A percentile compares a stretch with the other conserved stretches of the same genome.
Evolutionary conservation across 2,113 vertebrate species (phyloP).

Genomic region (Laticauda laticaudata): DNA sequence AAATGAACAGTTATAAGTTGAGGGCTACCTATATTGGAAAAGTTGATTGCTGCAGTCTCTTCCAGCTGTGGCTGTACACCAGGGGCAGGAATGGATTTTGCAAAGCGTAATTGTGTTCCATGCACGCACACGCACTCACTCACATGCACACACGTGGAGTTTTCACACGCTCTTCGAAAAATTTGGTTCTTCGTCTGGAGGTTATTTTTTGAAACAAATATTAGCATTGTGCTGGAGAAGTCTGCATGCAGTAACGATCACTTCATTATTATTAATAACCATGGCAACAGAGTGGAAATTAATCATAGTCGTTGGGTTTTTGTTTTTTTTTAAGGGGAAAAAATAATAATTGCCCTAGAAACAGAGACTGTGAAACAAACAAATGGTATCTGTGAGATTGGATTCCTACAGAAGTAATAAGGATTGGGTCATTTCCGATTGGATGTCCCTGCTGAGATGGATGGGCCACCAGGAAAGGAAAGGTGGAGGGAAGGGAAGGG

Average conservation of each 20-base stretch:
- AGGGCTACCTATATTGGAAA: not conserved
- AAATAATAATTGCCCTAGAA: slow-evolving; percentile 57
- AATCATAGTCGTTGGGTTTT: slow-evolving; percentile 58
- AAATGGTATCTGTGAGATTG: slow-evolving; percentile 52
- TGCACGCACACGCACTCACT: not conserved
- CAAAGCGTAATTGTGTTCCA: not conserved
- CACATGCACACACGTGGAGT: not conserved
- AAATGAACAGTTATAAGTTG: not conserved
- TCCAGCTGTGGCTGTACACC: not conserved
- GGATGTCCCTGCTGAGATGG: slow-evolving; percentile 18
- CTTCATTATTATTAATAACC: slow-evolving; percentile 73
- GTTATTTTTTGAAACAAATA: slow-evolving; percentile 20
- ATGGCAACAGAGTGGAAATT: slow-evolving; percentile 70
- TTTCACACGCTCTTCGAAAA: slow-evolving; percentile 16
- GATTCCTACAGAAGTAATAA: slow-evolving; percentile 62
- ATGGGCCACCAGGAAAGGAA: not conserved
- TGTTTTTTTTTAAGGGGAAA: not conserved
- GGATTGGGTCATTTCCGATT: slow-evolving; percentile 40
- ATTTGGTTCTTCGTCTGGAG: slow-evolving; percentile 19
- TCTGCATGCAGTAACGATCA: slow-evolving; percentile 63
- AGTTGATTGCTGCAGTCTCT: not conserved
- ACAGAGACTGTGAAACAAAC: slow-evolving; percentile 62
- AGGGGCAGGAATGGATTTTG: not conserved
- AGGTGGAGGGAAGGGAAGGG: no score
- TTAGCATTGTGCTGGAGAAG: slow-evolving; percentile 57